Evolutionary conservation across 1,140 invertebrate species (phyloP), one percentile per base, ranked within the genome.

Genomic region (Metaphire vulgaris): DNA sequence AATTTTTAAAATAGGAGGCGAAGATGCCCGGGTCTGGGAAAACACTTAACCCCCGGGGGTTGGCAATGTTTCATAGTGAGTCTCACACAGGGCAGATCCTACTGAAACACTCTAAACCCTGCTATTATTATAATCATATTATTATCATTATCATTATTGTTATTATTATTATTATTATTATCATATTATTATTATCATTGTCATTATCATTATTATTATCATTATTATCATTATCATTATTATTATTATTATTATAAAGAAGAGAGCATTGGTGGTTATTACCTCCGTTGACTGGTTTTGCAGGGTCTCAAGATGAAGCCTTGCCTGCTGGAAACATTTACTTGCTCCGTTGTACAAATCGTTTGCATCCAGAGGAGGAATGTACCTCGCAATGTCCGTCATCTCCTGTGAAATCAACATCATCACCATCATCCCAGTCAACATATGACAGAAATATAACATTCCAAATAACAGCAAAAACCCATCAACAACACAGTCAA

Each of bases 281-380:
- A 77, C 77, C 77, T 78, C 73, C 1, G 75, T 41, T 12, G 34
- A 41, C 14, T 73, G 77, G 33, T 71, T 78, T 6, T 74, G 0
- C 0, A 78, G 28, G 21, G 29, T 33, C 41, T 78, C 77, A 14
- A 77, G 73, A 66, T 71, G 68, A 12, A 56, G n/a, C 69, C 68
- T 32, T 16, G 76, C 29, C 87, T 95, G 92, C 83, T 94, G 92
- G 84, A 97, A 97, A 85, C 94, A 92, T 86, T 95, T 92, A 82
- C 91, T 94, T 0, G 93, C 93, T 21, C 91, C 90, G 72, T 91
- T 87, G 85, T 95, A 97, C 74, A 95, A 79, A 79, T 88, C 88
- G 69, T 84, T 81, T 70, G 87, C 80, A 6, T 81, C 81, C 15
- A 85, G 83, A 75, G 78, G 78, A 29, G 79, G 80, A 32, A 81